Conservation (phyloP, 1,140 invertebrate genomes). For the Ephestia elutella region DNA sequence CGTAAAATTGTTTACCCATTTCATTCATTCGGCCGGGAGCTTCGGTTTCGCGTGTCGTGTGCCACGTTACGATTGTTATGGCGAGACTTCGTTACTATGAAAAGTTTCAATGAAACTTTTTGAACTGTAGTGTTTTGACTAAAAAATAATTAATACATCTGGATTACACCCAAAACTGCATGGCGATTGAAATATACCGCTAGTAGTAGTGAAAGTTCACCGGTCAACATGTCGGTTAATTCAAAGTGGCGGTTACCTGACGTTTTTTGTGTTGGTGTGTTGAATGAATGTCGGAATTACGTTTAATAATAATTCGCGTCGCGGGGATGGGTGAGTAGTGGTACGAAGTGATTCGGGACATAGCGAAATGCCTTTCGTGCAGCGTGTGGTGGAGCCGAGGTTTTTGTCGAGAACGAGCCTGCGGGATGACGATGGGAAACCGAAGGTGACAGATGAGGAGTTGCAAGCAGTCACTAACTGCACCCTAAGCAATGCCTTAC, state of each 20-base stretch:
- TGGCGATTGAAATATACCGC: constrained; percentile 23
- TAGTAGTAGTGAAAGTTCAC: constrained; percentile 49
- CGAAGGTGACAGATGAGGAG: constrained; percentile 79
- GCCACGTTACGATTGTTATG: constrained; percentile 33
- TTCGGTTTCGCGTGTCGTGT: constrained; percentile 27
- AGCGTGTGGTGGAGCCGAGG: constrained; percentile 80
- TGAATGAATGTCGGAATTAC: constrained; percentile 70
- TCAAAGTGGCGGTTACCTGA: constrained; percentile 74
- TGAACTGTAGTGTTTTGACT: constrained; percentile 29
- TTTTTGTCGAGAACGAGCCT: constrained; percentile 79
- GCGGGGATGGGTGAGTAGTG: constrained; percentile 62
- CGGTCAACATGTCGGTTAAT: constrained; percentile 70
- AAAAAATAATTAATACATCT: constrained; percentile 28
- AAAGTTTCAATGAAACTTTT: constrained; percentile 67
- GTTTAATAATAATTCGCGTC: constrained; percentile 57
- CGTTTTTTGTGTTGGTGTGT: constrained; percentile 71
- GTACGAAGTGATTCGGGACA: constrained; percentile 39
- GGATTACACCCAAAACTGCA: constrained; percentile 24
- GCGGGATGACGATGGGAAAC: constrained; percentile 74
- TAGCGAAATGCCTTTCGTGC: constrained; percentile 82
- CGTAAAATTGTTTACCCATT: constrained; percentile 22
- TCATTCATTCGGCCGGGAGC: constrained; percentile 53
- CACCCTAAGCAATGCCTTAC: constrained; percentile 83
- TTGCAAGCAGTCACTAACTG: constrained; percentile 85
- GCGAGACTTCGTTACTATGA: constrained; percentile 61